Percentiles rank a stretch among this genome's conserved stretches.
phyloP scores from a whole-genome alignment of 2,113 vertebrate genomes.

The Morone saxatilis region DNA sequence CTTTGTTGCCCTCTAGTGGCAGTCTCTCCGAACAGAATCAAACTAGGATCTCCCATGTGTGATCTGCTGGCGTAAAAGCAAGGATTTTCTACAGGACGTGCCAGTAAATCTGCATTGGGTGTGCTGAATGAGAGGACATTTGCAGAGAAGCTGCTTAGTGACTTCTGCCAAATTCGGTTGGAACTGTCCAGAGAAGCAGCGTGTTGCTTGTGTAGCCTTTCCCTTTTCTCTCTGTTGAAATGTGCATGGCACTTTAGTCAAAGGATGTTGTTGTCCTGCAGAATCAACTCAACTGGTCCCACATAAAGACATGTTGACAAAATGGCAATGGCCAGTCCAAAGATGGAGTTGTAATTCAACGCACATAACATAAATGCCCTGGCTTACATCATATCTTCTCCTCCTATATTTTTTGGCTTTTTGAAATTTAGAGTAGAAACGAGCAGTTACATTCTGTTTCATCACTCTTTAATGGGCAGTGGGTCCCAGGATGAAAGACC shows the following conservation, averaged over 20 bases:
- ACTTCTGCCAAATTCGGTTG: slow-evolving; percentile 35
- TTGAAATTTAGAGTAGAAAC: slow-evolving; percentile 37
- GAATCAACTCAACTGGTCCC: slow-evolving; percentile 14
- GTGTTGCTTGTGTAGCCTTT: slow-evolving; percentile 7
- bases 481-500: slow-evolving; percentile 52
- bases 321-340: background rate
- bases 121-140: slow-evolving; percentile 13
- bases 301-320: slow-evolving; percentile 5
- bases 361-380: slow-evolving; percentile 24
- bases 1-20: slow-evolving; percentile 59
- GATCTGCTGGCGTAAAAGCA: background rate
- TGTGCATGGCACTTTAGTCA: background rate
- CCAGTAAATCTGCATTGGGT: slow-evolving; percentile 30
- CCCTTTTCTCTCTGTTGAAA: slow-evolving; percentile 10
- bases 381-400: slow-evolving; percentile 4
- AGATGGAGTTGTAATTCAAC: slow-evolving; percentile 15
- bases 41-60: background rate
- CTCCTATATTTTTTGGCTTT: slow-evolving; percentile 21
- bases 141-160: slow-evolving; percentile 4
- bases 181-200: slow-evolving; percentile 23
- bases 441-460: slow-evolving; percentile 68
- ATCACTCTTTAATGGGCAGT: slow-evolving; percentile 70
- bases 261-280: slow-evolving; percentile 15
- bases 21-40: background rate
- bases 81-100: background rate